Evolutionary conservation across 2,888 invertebrate genomes (phyloP), one percentile per base, ranked within the genome.

Genomic region (Ernsta delagoae): DNA sequence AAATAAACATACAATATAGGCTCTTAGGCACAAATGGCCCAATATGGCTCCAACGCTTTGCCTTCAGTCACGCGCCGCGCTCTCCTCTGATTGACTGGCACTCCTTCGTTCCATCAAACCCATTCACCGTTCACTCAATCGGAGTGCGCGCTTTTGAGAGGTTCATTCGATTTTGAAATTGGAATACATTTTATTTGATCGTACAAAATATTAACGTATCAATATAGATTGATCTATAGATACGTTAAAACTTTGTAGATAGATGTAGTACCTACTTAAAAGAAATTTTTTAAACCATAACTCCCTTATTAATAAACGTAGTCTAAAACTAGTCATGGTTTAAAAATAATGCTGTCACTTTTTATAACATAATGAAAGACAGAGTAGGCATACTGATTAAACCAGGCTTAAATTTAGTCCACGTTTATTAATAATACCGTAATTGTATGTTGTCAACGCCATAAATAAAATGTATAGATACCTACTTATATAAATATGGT

Each of bases 161-260:
- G 31, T 34, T 45, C 48, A 61, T 62, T 62, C 50, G 12, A 61
- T 61, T 61, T 61, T 61, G 48, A 36, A 61, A 61, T 50, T 50
- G 61, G 36, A 60, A 62, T 34, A 36, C 5, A 36, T 31, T 48
- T 11, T 31, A 60, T 31, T 43, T 16, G 43, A 43, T 24, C 11
- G 41, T 43, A 16, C 39, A 59, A 59, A 50, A 24, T 24, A 24
- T 24, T 24, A 3, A 24, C 24, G 24, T 24, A 24, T 24, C 24
- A 24, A 24, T 24, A 24, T 24, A 24, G 24, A 3, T 24, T 24
- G 24, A 24, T 24, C n/a, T n/a, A n/a, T n/a, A n/a, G n/a, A n/a
- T n/a, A n/a, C n/a, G n/a, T n/a, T n/a, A n/a, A n/a, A n/a, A n/a
- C 24, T 24, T 24, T 24, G 24, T 24, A 24, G 24, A 24, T 24